Percentiles rank a stretch among this genome's conserved stretches.
Evolutionary conservation across 2,797 vertebrate genomes (phyloP).

Genomic region (Erpetoichthys calabaricus): DNA sequence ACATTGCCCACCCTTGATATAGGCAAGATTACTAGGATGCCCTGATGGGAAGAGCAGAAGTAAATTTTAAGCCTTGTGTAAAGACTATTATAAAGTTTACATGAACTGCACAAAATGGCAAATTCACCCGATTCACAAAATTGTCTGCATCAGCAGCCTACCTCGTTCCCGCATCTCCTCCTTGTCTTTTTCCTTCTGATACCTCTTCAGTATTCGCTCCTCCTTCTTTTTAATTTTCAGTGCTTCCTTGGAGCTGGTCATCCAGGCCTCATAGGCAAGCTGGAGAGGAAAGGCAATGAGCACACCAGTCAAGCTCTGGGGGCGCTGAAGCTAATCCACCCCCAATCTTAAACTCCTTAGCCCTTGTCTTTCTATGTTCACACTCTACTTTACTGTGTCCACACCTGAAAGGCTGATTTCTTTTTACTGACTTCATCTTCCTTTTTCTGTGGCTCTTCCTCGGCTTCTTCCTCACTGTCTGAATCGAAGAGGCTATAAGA

Average conservation of each 20-base stretch:
- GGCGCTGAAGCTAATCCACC: no score
- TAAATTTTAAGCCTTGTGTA: no score
- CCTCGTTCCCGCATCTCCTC: conserved; percentile 17
- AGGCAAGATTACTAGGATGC: no score
- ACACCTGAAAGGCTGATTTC: conserved; percentile 56
- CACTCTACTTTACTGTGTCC: not conserved
- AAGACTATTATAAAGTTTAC: no score
- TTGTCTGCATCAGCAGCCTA: no score
- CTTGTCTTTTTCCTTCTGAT: conserved; percentile 34
- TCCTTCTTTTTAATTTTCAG: conserved; percentile 46
- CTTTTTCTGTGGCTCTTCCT: conserved; percentile 32
- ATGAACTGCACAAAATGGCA: no score
- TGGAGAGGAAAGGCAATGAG: conserved; percentile 16
- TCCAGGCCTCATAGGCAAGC: conserved; percentile 57
- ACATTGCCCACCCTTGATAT: no score
- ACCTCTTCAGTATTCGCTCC: conserved; percentile 32
- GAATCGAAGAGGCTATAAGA: conserved; percentile 51
- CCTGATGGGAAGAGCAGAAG: no score
- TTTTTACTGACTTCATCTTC: conserved; percentile 37
- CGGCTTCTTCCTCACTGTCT: conserved; percentile 52
- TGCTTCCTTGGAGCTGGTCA: conserved; percentile 45
- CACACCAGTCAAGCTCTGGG: not conserved
- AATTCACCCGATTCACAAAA: no score
- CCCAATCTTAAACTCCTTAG: no score
- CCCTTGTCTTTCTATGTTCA: no score